Percentiles rank a stretch among this genome's conserved stretches.
phyloP scores from a whole-genome alignment of 2,113 vertebrate genomes.

The Loxodonta africana region DNA sequence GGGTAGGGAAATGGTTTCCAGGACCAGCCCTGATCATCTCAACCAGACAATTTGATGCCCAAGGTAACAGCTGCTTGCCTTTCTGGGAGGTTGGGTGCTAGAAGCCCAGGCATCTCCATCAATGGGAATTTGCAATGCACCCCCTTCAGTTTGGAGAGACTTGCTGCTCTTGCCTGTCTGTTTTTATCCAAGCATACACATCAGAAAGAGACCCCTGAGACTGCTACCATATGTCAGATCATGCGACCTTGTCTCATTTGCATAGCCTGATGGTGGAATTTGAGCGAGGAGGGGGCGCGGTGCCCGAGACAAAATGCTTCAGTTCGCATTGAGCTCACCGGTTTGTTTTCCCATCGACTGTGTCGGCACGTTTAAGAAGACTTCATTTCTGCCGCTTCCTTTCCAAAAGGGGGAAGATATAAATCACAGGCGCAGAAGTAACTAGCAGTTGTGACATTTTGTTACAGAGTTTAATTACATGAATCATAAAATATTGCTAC shows the following conservation, averaged over 20 bases:
- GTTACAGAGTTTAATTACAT: conserved; percentile 92
- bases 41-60: not conserved
- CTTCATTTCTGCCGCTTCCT: conserved; percentile 88
- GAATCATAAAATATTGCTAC: conserved; percentile 93
- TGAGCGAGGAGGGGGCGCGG: conserved; percentile 66
- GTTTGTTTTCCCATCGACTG: conserved; percentile 80
- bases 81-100: not conserved
- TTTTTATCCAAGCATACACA: conserved; percentile 39
- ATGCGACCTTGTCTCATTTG: conserved; percentile 82
- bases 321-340: conserved; percentile 73
- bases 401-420: conserved; percentile 87
- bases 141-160: not conserved
- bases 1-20: not conserved
- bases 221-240: conserved; percentile 78
- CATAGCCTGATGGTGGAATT: conserved; percentile 77
- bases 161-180: conserved; percentile 1
- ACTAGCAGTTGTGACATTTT: conserved; percentile 90
- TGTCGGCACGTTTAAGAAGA: conserved; percentile 84
- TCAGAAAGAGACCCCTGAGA: conserved; percentile 31
- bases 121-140: not conserved
- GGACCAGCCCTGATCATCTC: fast-evolving
- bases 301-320: conserved; percentile 78
- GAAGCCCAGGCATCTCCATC: not conserved
- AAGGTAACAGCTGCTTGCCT: not conserved
- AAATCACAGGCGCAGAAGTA: conserved; percentile 90